Evolutionary conservation across 2,888 invertebrate genomes (phyloP).

Genomic region (Masnerella sp.): DNA sequence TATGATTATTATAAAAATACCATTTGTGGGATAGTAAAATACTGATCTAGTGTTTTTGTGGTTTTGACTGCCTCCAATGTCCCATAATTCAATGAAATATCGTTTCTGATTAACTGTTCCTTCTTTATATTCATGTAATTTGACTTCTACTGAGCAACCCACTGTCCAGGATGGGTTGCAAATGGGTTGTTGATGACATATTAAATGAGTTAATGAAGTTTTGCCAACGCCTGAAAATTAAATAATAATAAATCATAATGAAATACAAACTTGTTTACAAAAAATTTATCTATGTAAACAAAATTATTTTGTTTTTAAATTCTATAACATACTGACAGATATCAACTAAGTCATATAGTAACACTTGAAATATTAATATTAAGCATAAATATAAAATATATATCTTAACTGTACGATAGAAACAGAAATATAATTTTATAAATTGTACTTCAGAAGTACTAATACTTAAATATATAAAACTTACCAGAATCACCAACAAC

Average conservation of each 20-base stretch:
- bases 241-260: too few species aligned
- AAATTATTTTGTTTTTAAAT: too few species aligned
- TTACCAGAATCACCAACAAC: conserved; percentile 94
- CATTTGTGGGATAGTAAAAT: conserved; percentile 96
- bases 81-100: conserved; percentile 97
- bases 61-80: conserved; percentile 95
- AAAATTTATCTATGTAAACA: conserved; percentile 5
- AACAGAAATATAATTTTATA: background rate
- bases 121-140: conserved; percentile 95
- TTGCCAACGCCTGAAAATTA: conserved; percentile 93
- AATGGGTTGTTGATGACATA: conserved; percentile 92
- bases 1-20: conserved; percentile 76
- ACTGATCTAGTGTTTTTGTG: conserved; percentile 96
- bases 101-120: conserved; percentile 94
- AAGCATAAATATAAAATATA: too few species aligned
- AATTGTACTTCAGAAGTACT: background rate
- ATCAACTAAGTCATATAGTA: too few species aligned
- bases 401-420: background rate
- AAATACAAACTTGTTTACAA: too few species aligned
- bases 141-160: conserved; percentile 97
- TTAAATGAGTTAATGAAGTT: conserved; percentile 94
- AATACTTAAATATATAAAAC: too few species aligned
- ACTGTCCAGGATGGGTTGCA: conserved; percentile 96
- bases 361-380: too few species aligned
- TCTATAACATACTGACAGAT: too few species aligned